These are phyloP conservation scores for Chionoecetes opilio DNA, from an alignment of 1,140 invertebrate species.

Conservation along the genomic window DNA sequence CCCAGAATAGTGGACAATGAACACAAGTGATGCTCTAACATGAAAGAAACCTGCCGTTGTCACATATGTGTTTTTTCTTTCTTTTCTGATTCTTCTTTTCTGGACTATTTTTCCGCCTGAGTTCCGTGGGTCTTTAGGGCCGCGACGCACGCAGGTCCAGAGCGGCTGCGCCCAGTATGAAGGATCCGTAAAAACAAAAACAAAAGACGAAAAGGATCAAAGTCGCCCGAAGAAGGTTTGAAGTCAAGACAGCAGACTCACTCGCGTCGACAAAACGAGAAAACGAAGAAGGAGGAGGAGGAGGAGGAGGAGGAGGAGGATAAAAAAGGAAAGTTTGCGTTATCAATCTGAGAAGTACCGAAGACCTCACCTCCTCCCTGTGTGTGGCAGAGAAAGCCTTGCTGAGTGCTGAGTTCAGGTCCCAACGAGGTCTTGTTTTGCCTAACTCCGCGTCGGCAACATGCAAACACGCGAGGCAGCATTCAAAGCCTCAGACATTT, in stretches of 20 bases:
- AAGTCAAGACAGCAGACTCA: neutral
- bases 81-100: slow-evolving; percentile 24
- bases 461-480: neutral
- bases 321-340: neutral
- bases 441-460: too few species aligned
- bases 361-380: too few species aligned
- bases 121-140: slow-evolving; percentile 1
- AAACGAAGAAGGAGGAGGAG: slow-evolving; percentile 7
- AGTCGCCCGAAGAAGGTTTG: slow-evolving; percentile 24
- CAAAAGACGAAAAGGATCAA: slow-evolving; percentile 53
- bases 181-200: slow-evolving; percentile 36
- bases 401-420: neutral
- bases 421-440: neutral
- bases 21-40: slow-evolving; percentile 16
- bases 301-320: slow-evolving; percentile 21
- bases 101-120: neutral
- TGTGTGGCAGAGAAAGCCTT: too few species aligned
- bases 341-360: neutral
- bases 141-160: slow-evolving; percentile 23
- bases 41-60: slow-evolving; percentile 39
- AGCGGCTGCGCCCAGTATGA: slow-evolving; percentile 48
- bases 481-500: slow-evolving; percentile 8
- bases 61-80: neutral
- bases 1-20: slow-evolving; percentile 1
- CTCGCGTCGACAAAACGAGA: slow-evolving; percentile 20